These are phyloP conservation scores for Altica lythri DNA, from an alignment of 2,888 invertebrate species.

Conservation along the genomic window DNA sequence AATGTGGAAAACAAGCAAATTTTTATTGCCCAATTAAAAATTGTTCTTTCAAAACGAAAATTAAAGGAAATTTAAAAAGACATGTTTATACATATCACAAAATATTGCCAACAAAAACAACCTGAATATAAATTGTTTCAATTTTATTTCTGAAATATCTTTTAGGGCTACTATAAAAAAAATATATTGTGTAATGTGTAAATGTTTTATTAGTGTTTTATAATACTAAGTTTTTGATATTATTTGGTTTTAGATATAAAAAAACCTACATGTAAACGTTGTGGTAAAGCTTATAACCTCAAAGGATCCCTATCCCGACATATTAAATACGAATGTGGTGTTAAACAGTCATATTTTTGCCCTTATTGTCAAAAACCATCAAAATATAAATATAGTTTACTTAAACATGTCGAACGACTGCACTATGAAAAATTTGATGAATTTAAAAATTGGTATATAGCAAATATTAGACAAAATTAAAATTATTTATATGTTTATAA, in stretches of 20 bases:
- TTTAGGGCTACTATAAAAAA: too few relatives aligned
- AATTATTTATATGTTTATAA: too few relatives aligned
- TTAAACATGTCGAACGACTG: conserved; percentile 14
- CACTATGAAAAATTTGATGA: conserved; percentile 18
- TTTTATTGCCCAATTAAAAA: conserved; percentile 35
- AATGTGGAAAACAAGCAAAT: conserved; percentile 41
- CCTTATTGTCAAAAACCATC: conserved; percentile 24
- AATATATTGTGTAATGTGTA: too few relatives aligned
- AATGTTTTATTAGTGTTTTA: too few relatives aligned
- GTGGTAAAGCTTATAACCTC: conserved; percentile 46
- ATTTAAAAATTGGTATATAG: conserved; percentile 19
- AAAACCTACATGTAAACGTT: conserved; percentile 57
- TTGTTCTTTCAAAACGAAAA: conserved; percentile 20
- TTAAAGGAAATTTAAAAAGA: conserved; percentile 26
- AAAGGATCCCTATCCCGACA: conserved; percentile 31
- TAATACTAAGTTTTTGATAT: too few relatives aligned
- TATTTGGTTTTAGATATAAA: not conserved
- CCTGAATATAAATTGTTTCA: too few relatives aligned
- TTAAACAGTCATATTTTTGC: too few relatives aligned
- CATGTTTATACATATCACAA: not conserved
- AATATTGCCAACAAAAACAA: too few relatives aligned
- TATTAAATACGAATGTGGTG: conserved; percentile 56
- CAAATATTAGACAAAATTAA: too few relatives aligned
- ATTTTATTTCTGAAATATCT: too few relatives aligned
- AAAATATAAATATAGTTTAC: conserved; percentile 24